Base-by-base conservation (phyloP, 2,888 invertebrate genomes). In the Amiota minor region DNA sequence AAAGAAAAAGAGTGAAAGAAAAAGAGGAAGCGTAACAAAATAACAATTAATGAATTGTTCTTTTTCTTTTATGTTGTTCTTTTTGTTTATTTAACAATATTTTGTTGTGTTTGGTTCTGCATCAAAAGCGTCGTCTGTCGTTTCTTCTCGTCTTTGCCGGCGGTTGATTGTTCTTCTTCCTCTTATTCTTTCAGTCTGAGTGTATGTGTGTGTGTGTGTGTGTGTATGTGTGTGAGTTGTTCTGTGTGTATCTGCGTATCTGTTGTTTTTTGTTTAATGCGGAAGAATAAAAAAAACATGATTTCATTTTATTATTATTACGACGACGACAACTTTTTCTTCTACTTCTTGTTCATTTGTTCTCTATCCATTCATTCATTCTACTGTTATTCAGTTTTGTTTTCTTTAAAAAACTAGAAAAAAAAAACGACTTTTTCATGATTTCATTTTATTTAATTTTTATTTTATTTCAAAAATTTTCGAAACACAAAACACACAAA, bases 21-120 rank as follows among this genome's bases (percentile, higher is more conserved):
- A 49, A 59, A 65, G 20, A 56, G 53, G 20, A 12, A 16, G 35
- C 35, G 62, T n/a, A 45, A 23, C 20, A 67, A 47, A 70, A 73
- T 73, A 65, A 76, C 72, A 76, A 74, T 55, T 35, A 35, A n/a
- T 53, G 53, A n/a, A 20, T 64, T 47, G 45, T 16, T 59, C 10
- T 59, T 59, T 8, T 35, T 56, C 49, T 67, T 61, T 20, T 61
- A 16, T 67, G 35, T 18, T 67, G 50, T 20, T 20, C 20, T 20
- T 18, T 16, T 50, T 67, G 67, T 23, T 67, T 67, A 50, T 67
- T 67, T 67, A 67, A 67, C 67, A 67, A 50, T 50, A 35, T 35
- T 35, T 35, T 35, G 35, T 35, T 35, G 35, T 35, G 35, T 67
- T 50, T 67, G 12, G 50, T 20, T 67, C 10, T 14, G 67, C 50